These are phyloP conservation scores for Sitophilus oryzae DNA, from an alignment of 1,140 invertebrate species.

Conservation along the genomic window DNA sequence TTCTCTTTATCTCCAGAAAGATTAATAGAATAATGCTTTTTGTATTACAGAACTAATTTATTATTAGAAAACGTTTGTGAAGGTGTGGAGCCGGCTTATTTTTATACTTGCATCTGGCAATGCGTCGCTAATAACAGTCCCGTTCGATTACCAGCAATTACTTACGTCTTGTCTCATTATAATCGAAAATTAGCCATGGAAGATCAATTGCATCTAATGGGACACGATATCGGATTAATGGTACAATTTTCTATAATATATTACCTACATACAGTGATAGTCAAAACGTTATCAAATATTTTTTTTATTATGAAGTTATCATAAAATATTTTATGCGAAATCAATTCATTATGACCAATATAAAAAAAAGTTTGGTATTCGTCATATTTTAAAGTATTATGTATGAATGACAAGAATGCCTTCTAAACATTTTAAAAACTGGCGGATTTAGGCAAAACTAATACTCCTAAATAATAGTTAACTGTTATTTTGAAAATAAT, in stretches of 20 bases:
- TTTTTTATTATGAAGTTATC: no score
- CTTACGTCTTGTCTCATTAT: constrained; percentile 76
- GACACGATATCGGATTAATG: constrained; percentile 79
- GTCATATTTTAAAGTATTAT: not conserved
- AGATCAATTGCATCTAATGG: constrained; percentile 81
- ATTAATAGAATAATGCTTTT: constrained; percentile 16
- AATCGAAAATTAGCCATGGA: constrained; percentile 77
- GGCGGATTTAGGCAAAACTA: no score
- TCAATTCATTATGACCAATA: constrained; percentile 13
- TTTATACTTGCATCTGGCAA: constrained; percentile 88
- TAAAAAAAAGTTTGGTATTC: not conserved
- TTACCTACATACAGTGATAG: no score
- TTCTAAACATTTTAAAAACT: no score
- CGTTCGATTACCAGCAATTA: constrained; percentile 79
- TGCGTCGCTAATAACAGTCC: constrained; percentile 75
- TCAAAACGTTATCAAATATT: no score
- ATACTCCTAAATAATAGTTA: no score
- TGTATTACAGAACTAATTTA: constrained; percentile 58
- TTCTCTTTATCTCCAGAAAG: not conserved
- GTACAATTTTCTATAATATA: no score
- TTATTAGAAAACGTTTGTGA: constrained; percentile 75
- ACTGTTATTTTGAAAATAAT: no score
- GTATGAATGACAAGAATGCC: not conserved
- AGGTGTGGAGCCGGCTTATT: constrained; percentile 71
- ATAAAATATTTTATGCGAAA: no score